phyloP scores from a whole-genome alignment of 2,888 invertebrate genomes.

The Epistrophe grossulariae region DNA sequence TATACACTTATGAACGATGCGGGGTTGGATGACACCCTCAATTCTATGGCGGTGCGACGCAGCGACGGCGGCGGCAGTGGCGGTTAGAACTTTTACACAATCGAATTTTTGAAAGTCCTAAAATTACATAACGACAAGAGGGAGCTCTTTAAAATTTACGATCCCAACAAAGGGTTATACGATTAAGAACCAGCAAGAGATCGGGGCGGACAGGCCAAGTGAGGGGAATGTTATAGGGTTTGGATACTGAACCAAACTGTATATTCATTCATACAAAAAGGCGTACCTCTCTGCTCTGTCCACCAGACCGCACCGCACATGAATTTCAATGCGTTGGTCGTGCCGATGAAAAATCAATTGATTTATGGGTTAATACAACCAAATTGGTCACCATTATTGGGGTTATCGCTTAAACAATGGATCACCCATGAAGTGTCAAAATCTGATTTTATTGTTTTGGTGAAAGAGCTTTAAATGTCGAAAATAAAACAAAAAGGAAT shows the following conservation, averaged over 20 bases:
- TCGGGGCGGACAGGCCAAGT: neutral
- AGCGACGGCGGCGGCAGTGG: neutral
- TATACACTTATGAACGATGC: slow-evolving; percentile 28
- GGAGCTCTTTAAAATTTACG: slow-evolving; percentile 67
- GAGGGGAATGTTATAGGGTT: neutral
- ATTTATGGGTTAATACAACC: slow-evolving; percentile 56
- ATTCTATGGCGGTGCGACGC: slow-evolving; percentile 8
- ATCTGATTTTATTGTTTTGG: slow-evolving; percentile 33
- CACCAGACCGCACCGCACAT: slow-evolving; percentile 40
- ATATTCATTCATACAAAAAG: neutral
- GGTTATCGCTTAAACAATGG: slow-evolving; percentile 30
- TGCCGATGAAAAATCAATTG: slow-evolving; percentile 58
- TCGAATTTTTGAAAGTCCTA: slow-evolving; percentile 68
- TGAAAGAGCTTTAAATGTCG: slow-evolving; percentile 7
- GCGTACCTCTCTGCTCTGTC: neutral
- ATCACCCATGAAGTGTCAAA: slow-evolving; percentile 44
- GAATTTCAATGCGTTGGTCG: slow-evolving; percentile 44
- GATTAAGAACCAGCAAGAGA: slow-evolving; percentile 16
- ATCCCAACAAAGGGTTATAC: slow-evolving; percentile 37
- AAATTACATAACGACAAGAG: slow-evolving; percentile 62
- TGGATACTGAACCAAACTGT: neutral
- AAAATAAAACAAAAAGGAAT: neutral
- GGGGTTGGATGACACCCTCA: slow-evolving; percentile 23
- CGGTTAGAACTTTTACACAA: slow-evolving; percentile 58
- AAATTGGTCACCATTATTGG: slow-evolving; percentile 43